These are phyloP conservation scores for Ametastegia equiseti DNA, from an alignment of 2,888 invertebrate species.

Conservation along the genomic window DNA sequence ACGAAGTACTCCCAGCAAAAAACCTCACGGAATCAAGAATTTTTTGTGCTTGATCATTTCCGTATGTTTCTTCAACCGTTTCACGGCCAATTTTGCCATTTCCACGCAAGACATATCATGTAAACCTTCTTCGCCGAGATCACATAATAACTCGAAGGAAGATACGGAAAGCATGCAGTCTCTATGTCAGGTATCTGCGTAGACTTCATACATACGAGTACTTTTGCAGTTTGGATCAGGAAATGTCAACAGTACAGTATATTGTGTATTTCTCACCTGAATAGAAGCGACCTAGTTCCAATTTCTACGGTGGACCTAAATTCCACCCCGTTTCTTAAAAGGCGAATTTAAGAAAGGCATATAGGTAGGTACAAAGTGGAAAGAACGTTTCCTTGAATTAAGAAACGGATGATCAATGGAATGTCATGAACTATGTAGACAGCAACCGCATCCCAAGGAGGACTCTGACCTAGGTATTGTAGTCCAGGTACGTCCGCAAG, in stretches of 20 bases:
- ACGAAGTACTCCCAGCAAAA: no score
- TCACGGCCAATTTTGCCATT: no score
- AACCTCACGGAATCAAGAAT: no score
- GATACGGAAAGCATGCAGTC: no score
- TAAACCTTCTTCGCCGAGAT: no score
- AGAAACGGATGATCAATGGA: constrained; percentile 10
- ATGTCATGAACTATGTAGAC: background rate
- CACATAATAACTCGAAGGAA: no score
- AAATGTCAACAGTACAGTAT: background rate
- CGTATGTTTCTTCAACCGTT: no score
- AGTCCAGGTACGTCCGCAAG: background rate
- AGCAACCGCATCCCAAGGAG: background rate
- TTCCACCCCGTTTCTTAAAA: background rate
- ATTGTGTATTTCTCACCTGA: background rate
- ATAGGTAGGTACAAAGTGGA: background rate
- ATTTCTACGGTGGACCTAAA: background rate
- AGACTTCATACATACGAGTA: background rate
- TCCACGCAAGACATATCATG: no score
- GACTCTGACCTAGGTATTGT: background rate
- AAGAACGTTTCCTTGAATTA: constrained; percentile 12
- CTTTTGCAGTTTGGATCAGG: background rate
- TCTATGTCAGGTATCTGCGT: no score
- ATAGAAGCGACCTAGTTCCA: background rate
- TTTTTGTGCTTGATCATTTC: no score
- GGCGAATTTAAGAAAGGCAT: background rate